phyloP scores from a whole-genome alignment of 2,888 invertebrate species.

The Polyommatus iphigenia region DNA sequence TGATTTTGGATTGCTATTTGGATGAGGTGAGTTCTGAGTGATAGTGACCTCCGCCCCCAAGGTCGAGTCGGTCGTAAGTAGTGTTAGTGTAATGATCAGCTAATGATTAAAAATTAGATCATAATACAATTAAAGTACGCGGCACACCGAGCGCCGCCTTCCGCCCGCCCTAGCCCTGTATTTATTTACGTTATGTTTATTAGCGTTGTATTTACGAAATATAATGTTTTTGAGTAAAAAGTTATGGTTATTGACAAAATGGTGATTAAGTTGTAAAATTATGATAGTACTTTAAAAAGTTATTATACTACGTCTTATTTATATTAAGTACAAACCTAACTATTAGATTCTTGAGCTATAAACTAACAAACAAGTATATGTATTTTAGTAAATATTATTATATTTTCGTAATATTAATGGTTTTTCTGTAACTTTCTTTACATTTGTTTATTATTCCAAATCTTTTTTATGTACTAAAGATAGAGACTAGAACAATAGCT shows the following conservation, averaged over 20 bases:
- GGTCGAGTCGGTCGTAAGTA: constrained; percentile 11
- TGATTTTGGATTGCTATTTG: constrained; percentile 77
- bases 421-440: not conserved
- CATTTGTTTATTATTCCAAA: not conserved
- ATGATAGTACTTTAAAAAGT: no score
- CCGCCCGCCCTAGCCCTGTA: not conserved
- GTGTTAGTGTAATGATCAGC: not conserved
- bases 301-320: no score
- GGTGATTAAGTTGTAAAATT: not conserved
- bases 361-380: not conserved
- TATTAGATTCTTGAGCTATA: not conserved
- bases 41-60: not conserved
- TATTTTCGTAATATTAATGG: not conserved
- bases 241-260: not conserved
- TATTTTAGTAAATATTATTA: not conserved
- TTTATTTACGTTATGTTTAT: not conserved
- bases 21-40: constrained; percentile 61
- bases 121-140: not conserved
- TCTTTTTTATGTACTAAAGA: no score
- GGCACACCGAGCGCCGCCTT: constrained; percentile 4
- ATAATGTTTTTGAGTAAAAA: not conserved
- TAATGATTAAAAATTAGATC: constrained; percentile 7
- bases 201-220: not conserved
- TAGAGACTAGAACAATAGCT: not conserved
- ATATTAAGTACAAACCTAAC: no score